These are phyloP conservation scores for Agrochola lota DNA, from an alignment of 2,888 invertebrate genomes.

Conservation along the genomic window DNA sequence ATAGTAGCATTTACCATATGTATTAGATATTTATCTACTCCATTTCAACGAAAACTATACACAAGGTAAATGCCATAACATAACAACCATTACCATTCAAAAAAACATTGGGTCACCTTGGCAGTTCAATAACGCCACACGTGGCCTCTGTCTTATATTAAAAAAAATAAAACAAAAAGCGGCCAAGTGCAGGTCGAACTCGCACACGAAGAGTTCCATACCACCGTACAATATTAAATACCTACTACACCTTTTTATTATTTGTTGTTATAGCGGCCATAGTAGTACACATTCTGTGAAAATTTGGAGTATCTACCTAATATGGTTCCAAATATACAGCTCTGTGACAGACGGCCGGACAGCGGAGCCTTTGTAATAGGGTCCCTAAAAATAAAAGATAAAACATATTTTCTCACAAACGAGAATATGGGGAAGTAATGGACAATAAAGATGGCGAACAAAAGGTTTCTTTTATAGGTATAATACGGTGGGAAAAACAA, in stretches of 20 bases:
- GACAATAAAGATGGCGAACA: conserved; percentile 41
- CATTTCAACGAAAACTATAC: conserved; percentile 18
- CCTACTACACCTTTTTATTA: background rate
- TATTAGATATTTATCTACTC: conserved; percentile 25
- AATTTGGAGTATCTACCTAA: background rate
- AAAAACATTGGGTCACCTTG: conserved; percentile 27
- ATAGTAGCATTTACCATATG: background rate
- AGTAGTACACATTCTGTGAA: background rate
- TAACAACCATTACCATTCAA: conserved; percentile 26
- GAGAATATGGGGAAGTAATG: conserved; percentile 36
- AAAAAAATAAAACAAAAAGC: background rate
- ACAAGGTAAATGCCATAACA: conserved; percentile 28
- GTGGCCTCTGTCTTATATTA: background rate
- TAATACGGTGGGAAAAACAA: conserved; percentile 35
- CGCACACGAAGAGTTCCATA: background rate
- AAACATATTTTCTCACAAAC: conserved; percentile 33
- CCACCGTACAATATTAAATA: background rate
- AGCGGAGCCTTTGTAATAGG: background rate
- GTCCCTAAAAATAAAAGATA: background rate
- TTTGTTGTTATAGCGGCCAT: background rate
- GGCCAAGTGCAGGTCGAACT: background rate
- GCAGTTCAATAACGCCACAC: conserved; percentile 21
- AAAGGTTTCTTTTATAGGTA: conserved; percentile 44
- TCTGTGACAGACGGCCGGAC: background rate
- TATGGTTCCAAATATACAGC: background rate